These are phyloP conservation scores for Crocodylus rhombifer DNA, from an alignment of 2,797 vertebrate species.

Conservation along the genomic window DNA sequence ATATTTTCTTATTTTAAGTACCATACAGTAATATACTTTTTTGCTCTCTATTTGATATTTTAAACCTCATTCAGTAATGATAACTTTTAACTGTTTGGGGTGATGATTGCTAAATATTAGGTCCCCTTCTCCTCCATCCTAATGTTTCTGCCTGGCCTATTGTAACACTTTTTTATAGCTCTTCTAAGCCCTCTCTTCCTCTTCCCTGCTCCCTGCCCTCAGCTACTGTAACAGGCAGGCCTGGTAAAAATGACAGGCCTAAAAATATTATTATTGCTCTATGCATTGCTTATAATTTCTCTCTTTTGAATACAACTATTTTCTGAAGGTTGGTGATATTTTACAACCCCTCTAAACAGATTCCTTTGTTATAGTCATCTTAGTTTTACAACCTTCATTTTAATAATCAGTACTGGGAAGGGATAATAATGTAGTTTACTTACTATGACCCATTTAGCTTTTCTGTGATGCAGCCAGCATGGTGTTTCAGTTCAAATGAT, in stretches of 20 bases:
- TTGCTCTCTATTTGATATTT: background rate
- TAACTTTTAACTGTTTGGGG: background rate
- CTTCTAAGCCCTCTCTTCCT: too few species aligned
- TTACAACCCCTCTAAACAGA: background rate
- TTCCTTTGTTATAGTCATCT: background rate
- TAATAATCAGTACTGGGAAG: background rate
- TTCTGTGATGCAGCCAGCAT: background rate
- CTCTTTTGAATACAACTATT: background rate
- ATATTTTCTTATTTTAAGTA: background rate
- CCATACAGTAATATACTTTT: accelerated
- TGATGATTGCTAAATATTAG: background rate
- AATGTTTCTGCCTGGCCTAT: too few species aligned
- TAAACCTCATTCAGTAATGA: background rate
- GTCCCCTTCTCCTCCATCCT: background rate
- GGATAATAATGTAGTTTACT: background rate
- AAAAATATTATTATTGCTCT: too few species aligned
- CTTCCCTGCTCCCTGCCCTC: too few species aligned
- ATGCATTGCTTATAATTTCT: too few species aligned
- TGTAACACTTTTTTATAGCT: too few species aligned
- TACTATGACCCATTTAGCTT: background rate
- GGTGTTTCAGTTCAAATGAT: background rate
- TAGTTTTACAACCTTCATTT: background rate
- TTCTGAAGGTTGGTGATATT: background rate
- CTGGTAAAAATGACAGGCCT: too few species aligned
- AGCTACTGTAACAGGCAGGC: too few species aligned